phyloP scores from a whole-genome alignment of 2,888 invertebrate genomes.

The Crepidodera aurea region DNA sequence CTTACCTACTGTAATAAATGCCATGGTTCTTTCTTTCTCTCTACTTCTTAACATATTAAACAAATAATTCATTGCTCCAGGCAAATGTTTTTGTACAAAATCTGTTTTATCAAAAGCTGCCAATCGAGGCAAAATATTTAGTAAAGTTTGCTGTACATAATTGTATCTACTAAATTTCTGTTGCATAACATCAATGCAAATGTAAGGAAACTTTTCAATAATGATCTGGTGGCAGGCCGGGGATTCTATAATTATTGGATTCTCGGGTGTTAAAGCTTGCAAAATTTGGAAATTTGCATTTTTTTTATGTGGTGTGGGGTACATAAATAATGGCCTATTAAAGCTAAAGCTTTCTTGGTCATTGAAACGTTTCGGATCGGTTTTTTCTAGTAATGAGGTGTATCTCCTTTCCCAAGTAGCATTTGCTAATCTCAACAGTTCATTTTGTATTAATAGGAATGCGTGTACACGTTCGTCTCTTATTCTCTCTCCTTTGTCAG shows the following conservation, averaged over 20 bases:
- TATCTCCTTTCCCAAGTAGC: conserved; percentile 86
- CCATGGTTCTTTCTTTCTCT: conserved; percentile 85
- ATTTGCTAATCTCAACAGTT: conserved; percentile 90
- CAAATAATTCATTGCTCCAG: conserved; percentile 79
- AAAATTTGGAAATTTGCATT: conserved; percentile 51
- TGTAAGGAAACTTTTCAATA: conserved; percentile 81
- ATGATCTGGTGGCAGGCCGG: conserved; percentile 85
- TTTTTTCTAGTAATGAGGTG: conserved; percentile 70
- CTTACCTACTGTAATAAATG: conserved; percentile 86
- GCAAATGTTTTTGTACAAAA: conserved; percentile 80
- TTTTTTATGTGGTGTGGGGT: conserved; percentile 62
- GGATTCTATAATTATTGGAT: conserved; percentile 80
- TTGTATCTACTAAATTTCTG: conserved; percentile 78
- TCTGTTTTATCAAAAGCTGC: conserved; percentile 90
- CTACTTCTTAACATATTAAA: conserved; percentile 78
- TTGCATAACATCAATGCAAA: conserved; percentile 80
- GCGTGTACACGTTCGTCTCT: conserved; percentile 94
- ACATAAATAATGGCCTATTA: conserved; percentile 53
- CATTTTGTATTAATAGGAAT: conserved; percentile 90
- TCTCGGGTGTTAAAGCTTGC: conserved; percentile 65
- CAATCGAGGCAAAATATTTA: conserved; percentile 87
- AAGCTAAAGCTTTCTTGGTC: conserved; percentile 55
- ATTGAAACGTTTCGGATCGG: conserved; percentile 52
- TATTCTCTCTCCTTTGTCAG: conserved; percentile 76
- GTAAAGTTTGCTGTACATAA: conserved; percentile 86